A percentile compares a stretch with the other conserved stretches of the same genome.
phyloP scores from a whole-genome alignment of 2,888 invertebrate species.

The Agriopis aurantiaria region DNA sequence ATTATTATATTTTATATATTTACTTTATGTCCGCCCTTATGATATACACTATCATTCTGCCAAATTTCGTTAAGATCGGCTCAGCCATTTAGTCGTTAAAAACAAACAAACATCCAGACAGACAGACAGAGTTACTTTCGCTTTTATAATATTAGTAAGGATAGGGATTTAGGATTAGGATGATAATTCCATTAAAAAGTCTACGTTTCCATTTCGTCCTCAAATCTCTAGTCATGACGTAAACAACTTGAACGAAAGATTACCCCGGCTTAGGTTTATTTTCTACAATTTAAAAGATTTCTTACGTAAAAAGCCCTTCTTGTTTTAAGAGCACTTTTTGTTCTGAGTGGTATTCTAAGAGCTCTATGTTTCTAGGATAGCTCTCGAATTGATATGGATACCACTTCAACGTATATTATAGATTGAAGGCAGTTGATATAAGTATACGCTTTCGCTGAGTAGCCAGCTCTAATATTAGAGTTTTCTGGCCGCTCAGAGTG shows the following conservation, averaged over 20 bases:
- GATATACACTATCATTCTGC: too few relatives aligned
- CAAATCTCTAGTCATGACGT: background rate
- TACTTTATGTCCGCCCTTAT: too few relatives aligned
- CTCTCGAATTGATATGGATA: conserved; percentile 9
- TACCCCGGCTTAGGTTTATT: conserved; percentile 8
- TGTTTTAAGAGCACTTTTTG: background rate
- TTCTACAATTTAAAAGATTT: conserved; percentile 22
- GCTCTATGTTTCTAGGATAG: conserved; percentile 3
- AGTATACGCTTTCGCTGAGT: background rate
- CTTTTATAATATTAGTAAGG: too few relatives aligned
- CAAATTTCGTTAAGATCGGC: too few relatives aligned
- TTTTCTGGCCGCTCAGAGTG: too few relatives aligned
- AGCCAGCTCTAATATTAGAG: background rate
- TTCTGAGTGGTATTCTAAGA: conserved; percentile 7
- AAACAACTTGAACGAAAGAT: conserved; percentile 11
- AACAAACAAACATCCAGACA: too few relatives aligned
- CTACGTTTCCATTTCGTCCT: background rate
- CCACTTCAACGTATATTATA: background rate
- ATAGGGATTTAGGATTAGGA: too few relatives aligned
- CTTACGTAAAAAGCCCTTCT: conserved; percentile 10
- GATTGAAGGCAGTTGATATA: background rate
- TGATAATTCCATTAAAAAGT: background rate
- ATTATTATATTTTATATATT: too few relatives aligned
- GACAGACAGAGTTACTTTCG: too few relatives aligned
- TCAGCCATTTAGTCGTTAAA: too few relatives aligned